Conservation (phyloP, 1,140 invertebrate genomes). For the Macrocentrus cingulum region DNA sequence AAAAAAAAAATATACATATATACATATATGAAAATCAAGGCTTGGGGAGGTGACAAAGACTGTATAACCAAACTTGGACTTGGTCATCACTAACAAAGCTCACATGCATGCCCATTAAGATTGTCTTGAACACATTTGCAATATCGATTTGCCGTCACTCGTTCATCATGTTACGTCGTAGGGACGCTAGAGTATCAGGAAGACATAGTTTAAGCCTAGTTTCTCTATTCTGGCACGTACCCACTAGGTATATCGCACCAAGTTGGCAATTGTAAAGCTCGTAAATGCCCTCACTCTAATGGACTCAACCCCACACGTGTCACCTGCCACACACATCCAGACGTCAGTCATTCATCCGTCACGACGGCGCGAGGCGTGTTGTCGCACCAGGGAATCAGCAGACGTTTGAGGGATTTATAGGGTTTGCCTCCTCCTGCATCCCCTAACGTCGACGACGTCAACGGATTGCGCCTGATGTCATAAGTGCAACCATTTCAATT, state of each 20-base stretch:
- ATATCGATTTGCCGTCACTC: conserved; percentile 57
- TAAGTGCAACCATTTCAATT: too few species aligned
- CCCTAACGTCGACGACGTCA: conserved; percentile 27
- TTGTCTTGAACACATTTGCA: not conserved
- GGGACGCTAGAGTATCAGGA: conserved; percentile 54
- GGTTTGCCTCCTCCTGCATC: conserved; percentile 23
- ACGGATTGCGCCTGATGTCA: conserved; percentile 14
- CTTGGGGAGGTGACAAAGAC: not conserved
- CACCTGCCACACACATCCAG: conserved; percentile 18
- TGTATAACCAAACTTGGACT: too few species aligned
- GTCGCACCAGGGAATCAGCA: conserved; percentile 56
- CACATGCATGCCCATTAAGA: not conserved
- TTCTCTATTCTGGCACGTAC: conserved; percentile 14
- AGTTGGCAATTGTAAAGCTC: too few species aligned
- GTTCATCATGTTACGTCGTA: conserved; percentile 58
- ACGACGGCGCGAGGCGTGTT: conserved; percentile 53
- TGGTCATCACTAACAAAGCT: too few species aligned
- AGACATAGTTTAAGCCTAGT: conserved; percentile 39
- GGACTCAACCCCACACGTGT: not conserved
- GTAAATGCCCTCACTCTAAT: too few species aligned
- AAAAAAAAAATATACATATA: not conserved
- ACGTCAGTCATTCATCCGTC: conserved; percentile 58
- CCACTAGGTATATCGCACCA: too few species aligned
- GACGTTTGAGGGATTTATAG: conserved; percentile 59
- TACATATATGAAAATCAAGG: not conserved